These are phyloP conservation scores for Atrina japonica DNA, from an alignment of 2,888 invertebrate species.

Conservation along the genomic window DNA sequence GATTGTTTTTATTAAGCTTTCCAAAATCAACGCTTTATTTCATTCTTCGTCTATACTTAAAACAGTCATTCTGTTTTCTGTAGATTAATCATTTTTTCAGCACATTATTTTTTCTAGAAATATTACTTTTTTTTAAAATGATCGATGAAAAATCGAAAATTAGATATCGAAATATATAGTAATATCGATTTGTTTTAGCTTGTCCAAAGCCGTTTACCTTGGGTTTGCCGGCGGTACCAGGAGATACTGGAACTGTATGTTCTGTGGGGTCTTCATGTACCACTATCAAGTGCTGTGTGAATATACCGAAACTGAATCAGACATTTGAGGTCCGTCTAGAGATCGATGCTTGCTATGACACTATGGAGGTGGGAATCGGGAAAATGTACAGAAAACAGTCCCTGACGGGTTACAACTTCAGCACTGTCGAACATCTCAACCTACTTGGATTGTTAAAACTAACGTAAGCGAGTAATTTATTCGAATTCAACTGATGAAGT, in stretches of 20 bases:
- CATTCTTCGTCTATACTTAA: too few species aligned
- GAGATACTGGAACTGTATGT: slow-evolving; percentile 19
- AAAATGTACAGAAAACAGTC: slow-evolving; percentile 32
- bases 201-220: slow-evolving; percentile 18
- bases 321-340: slow-evolving; percentile 38
- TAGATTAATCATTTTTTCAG: too few species aligned
- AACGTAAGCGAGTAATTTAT: slow-evolving; percentile 20
- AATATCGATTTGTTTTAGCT: too few species aligned
- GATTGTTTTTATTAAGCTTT: not conserved
- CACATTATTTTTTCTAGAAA: too few species aligned
- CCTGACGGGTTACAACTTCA: slow-evolving; percentile 28
- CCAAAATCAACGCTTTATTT: too few species aligned
- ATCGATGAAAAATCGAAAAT: too few species aligned
- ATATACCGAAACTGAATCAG: slow-evolving; percentile 25
- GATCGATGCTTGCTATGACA: slow-evolving; percentile 37
- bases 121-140: too few species aligned
- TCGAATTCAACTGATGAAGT: too few species aligned
- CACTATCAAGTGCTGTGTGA: slow-evolving; percentile 31
- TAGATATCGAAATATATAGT: too few species aligned
- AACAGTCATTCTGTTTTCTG: too few species aligned
- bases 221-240: slow-evolving; percentile 4
- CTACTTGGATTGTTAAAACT: slow-evolving; percentile 29
- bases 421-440: slow-evolving; percentile 19
- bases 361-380: slow-evolving; percentile 27
- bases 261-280: slow-evolving; percentile 30